A percentile compares a stretch with the other conserved stretches of the same genome.
Conservation (phyloP, 2,797 vertebrate genomes). For the Botia kubotai region DNA sequence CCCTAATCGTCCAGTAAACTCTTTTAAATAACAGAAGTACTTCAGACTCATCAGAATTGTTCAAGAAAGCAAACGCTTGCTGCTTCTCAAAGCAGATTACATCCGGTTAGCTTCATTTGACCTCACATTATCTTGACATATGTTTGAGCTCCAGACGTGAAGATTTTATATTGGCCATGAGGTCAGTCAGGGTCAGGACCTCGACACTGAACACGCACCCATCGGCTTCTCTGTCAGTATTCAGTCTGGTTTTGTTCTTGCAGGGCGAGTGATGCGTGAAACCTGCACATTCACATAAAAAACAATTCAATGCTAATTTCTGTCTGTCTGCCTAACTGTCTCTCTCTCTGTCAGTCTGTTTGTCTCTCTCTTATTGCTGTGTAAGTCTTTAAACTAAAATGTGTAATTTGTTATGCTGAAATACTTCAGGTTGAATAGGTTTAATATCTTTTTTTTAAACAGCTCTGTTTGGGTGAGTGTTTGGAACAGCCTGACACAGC, state of each 20-base stretch:
- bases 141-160: constrained; percentile 48
- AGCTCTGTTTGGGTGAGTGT: too few relatives aligned
- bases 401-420: too few relatives aligned
- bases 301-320: background rate
- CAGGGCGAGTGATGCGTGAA: constrained; percentile 21
- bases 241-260: constrained; percentile 28
- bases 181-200: constrained; percentile 52
- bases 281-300: background rate
- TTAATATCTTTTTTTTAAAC: too few relatives aligned
- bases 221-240: constrained; percentile 10
- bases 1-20: constrained; percentile 54
- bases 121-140: constrained; percentile 72
- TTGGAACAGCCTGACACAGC: background rate
- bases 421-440: too few relatives aligned
- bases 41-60: constrained; percentile 51
- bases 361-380: too few relatives aligned
- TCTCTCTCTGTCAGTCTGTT: background rate
- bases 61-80: constrained; percentile 57
- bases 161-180: constrained; percentile 38
- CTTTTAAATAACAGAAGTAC: constrained; percentile 30
- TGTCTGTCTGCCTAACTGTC: background rate
- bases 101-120: constrained; percentile 69
- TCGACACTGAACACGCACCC: background rate
- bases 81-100: constrained; percentile 63
- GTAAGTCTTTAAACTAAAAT: too few relatives aligned